These are phyloP conservation scores for Chymomyza costata DNA, from an alignment of 1,140 invertebrate genomes.

Conservation along the genomic window DNA sequence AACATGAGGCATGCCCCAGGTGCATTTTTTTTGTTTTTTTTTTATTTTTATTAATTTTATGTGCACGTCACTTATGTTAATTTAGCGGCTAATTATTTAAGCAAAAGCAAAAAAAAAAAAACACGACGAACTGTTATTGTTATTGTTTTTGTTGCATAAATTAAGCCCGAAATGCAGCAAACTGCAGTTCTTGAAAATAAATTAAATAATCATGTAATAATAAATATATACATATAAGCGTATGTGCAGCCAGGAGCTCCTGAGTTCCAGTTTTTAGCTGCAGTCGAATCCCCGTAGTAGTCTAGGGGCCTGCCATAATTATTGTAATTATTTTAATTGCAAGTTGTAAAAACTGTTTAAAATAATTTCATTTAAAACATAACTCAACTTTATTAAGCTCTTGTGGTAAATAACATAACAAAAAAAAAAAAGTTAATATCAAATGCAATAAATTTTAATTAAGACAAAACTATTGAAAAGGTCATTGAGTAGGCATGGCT, in stretches of 20 bases:
- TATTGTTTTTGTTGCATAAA: too few species aligned
- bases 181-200: too few species aligned
- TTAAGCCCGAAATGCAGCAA: too few species aligned
- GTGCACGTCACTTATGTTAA: conserved; percentile 33
- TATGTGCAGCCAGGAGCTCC: conserved; percentile 9
- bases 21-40: too few species aligned
- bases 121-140: too few species aligned
- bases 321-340: conserved; percentile 50
- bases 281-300: too few species aligned
- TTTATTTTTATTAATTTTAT: neutral
- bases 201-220: conserved; percentile 39
- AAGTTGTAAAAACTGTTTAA: conserved; percentile 6
- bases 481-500: neutral
- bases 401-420: conserved; percentile 1
- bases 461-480: neutral
- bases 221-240: conserved; percentile 26
- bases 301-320: conserved; percentile 47
- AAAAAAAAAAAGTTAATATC: conserved; percentile 5
- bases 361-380: too few species aligned
- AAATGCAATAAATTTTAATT: conserved; percentile 11
- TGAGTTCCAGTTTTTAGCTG: too few species aligned
- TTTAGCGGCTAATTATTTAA: conserved; percentile 36
- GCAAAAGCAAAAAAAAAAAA: neutral
- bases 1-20: too few species aligned
- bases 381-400: too few species aligned